Conservation (phyloP, 2,113 vertebrate genomes). For the Egretta garzetta region DNA sequence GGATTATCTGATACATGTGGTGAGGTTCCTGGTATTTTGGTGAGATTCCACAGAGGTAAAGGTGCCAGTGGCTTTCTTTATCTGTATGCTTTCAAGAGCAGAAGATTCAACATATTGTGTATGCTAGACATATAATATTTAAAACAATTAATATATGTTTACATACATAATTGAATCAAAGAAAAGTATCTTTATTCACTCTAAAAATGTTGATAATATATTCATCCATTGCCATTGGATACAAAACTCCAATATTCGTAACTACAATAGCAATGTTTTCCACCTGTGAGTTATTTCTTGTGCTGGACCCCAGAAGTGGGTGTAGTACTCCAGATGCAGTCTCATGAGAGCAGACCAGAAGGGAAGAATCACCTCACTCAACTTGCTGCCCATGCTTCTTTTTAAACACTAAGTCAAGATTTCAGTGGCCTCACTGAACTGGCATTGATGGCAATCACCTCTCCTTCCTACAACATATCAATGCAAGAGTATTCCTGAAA, state of each 20-base stretch:
- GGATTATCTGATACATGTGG: neutral
- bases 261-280: neutral
- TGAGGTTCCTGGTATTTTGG: neutral
- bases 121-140: neutral
- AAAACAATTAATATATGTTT: neutral
- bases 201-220: neutral
- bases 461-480: neutral
- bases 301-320: too few relatives aligned
- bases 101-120: neutral
- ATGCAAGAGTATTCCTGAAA: fast-evolving
- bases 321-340: neutral
- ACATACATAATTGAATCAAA: neutral
- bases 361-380: neutral
- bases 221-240: neutral
- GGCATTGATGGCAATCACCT: neutral
- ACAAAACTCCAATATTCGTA: neutral
- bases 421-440: neutral
- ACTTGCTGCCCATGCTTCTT: neutral
- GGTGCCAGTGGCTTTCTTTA: too few relatives aligned
- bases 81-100: neutral
- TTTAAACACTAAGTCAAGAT: neutral
- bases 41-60: neutral
- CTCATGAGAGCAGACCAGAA: neutral
- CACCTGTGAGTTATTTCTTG: neutral
- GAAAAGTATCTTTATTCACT: neutral